A percentile compares a stretch with the other conserved stretches of the same genome.
Conservation (phyloP, 2,113 vertebrate genomes). For the Tetrax tetrax region DNA sequence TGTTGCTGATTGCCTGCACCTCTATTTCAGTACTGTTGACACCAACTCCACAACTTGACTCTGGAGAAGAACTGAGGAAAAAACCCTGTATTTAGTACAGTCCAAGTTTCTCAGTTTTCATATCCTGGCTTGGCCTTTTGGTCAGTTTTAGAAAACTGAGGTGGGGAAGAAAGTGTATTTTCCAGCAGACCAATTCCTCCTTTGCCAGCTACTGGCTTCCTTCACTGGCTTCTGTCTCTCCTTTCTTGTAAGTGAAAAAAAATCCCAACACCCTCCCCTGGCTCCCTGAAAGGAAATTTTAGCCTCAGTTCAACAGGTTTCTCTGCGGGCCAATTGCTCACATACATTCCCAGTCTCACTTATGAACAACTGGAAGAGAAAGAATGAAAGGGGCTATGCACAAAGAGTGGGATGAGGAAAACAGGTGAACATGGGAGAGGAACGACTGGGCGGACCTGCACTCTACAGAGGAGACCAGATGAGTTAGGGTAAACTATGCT, state of each 20-base stretch:
- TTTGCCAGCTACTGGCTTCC: slow-evolving; percentile 10
- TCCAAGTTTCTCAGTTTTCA: slow-evolving; percentile 9
- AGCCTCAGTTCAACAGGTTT: not conserved
- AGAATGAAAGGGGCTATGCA: not conserved
- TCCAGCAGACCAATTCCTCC: slow-evolving; percentile 5
- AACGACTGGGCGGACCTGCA: not conserved
- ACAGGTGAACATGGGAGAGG: not conserved
- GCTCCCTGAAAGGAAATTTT: slow-evolving; percentile 24
- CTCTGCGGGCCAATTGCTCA: not conserved
- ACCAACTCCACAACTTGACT: not conserved
- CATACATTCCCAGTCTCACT: not conserved
- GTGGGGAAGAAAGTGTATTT: not conserved
- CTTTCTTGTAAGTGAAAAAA: slow-evolving; percentile 43
- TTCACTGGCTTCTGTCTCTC: not conserved
- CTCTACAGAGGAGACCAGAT: not conserved
- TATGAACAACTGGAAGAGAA: not conserved
- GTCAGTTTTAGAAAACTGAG: slow-evolving; percentile 4
- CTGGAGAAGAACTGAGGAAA: not conserved
- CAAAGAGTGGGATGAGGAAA: not conserved
- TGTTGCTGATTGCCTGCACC: not conserved
- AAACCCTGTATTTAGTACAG: not conserved
- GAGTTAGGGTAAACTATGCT: not conserved
- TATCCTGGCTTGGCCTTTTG: not conserved
- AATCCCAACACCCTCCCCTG: not conserved
- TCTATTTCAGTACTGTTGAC: not conserved